Percentiles rank a stretch among this genome's conserved stretches.
Evolutionary conservation across 2,888 invertebrate genomes (phyloP).

Genomic region (Drosophila melanosoma): DNA sequence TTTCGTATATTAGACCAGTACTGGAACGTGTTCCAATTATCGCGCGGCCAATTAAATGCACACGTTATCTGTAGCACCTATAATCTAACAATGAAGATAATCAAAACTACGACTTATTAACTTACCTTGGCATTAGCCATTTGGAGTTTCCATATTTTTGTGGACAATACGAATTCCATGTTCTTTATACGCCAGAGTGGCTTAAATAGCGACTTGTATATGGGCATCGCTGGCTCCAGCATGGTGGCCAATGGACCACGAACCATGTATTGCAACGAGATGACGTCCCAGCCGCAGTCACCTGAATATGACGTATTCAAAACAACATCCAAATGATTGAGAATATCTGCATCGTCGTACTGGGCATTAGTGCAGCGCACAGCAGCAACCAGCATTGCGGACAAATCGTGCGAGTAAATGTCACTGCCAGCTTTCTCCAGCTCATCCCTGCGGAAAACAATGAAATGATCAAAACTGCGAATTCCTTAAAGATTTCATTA

Average conservation of each 20-base stretch:
- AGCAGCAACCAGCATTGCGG: conserved; percentile 93
- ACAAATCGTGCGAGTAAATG: conserved; percentile 94
- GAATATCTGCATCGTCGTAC: conserved; percentile 95
- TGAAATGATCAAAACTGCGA: background rate
- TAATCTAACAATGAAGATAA: background rate
- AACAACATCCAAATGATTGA: conserved; percentile 94
- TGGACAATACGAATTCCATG: conserved; percentile 84
- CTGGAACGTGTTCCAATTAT: background rate
- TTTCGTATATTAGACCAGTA: background rate
- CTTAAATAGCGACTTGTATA: conserved; percentile 84
- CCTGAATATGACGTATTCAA: conserved; percentile 86
- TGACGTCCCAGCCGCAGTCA: conserved; percentile 85
- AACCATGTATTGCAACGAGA: conserved; percentile 84
- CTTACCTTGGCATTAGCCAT: conserved; percentile 85
- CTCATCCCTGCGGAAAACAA: conserved; percentile 88
- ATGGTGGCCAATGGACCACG: conserved; percentile 84
- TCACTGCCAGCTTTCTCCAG: conserved; percentile 94
- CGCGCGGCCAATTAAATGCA: background rate
- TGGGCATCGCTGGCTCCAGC: conserved; percentile 84
- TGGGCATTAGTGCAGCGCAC: conserved; percentile 97
- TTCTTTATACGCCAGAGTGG: conserved; percentile 85
- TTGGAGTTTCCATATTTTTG: conserved; percentile 85
- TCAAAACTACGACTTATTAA: background rate
- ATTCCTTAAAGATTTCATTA: background rate
- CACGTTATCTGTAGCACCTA: background rate